Evolutionary conservation across 2,113 vertebrate species (phyloP), one percentile per base, ranked within the genome.

Genomic region (Labeo catla): DNA sequence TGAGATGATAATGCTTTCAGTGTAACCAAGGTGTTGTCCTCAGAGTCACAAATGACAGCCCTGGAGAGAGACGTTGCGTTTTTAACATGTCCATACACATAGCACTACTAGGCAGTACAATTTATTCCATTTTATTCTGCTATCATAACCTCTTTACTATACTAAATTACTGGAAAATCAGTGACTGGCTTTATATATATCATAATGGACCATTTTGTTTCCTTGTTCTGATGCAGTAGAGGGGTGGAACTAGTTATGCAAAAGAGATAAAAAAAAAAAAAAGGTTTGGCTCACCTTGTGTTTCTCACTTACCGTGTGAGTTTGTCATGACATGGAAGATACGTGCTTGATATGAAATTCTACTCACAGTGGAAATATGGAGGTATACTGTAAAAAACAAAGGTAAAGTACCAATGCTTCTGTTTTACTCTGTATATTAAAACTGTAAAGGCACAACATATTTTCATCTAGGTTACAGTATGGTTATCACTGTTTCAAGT

Each of bases 311-410:
- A 16, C 34, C 13, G 10, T 52, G 16, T 4, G 4, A 21, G 21
- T 57, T 15, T 57, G 49, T 13, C 7, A 10, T 19, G 57, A 9
- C 19, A n/a, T 3, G 57, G 50, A 6, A 39, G 39, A 39, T 28
- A 28, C 39, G 39, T 21, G 82, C 1, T 54, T 63, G 45, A 85
- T 65, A 49, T 8, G 0, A 45, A 9, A 36, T 10, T 50, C 3
- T 49, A 54, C 45, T 3, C 8, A 61, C 43, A 8, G 16, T 13
- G 19, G 63, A 85, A 87, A 87, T 21, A 89, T 89, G 88, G 11
- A 15, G 74, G 8, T 79, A 19, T 28, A 13, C 81, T 28, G 10
- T 43, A 16, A 77, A 65, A 36, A 78, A 28, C 76, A 1, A 78
- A 86, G 88, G 88, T 89, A 85, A 8, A 13, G 9, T 49, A 28